phyloP scores from a whole-genome alignment of 1,140 invertebrate species.

The Brachystomella parvula region DNA sequence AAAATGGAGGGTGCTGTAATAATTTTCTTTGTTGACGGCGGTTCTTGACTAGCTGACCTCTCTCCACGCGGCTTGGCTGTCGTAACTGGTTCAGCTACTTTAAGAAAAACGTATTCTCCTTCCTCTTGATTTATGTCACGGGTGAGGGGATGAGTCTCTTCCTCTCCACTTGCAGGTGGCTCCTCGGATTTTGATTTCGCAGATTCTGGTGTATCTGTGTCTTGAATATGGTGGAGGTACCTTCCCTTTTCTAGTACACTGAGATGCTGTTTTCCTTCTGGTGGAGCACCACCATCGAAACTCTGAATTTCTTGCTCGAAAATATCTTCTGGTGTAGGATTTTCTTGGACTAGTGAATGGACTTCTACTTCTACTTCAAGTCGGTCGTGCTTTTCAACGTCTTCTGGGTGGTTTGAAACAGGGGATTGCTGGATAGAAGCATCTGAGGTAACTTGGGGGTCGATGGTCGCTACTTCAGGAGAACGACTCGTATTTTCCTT shows the following conservation, averaged over 20 bases:
- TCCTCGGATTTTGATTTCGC: background rate
- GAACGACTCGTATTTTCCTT: too few relatives aligned
- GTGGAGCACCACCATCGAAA: background rate
- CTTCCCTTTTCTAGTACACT: background rate
- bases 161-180: background rate
- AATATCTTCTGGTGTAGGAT: constrained; percentile 1
- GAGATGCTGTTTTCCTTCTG: background rate
- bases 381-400: background rate
- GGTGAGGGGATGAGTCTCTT: background rate
- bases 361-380: constrained; percentile 5
- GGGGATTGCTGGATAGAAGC: background rate
- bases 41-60: constrained; percentile 17
- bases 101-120: background rate
- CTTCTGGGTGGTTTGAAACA: background rate
- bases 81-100: constrained; percentile 7
- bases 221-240: background rate
- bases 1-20: constrained; percentile 16
- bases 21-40: constrained; percentile 27
- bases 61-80: too few relatives aligned
- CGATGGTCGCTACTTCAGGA: too few relatives aligned
- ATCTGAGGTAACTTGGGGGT: too few relatives aligned
- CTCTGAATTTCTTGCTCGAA: constrained; percentile 1
- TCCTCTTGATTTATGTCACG: background rate
- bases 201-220: background rate
- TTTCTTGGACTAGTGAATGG: background rate